A percentile compares a stretch with the other conserved stretches of the same genome.
These are phyloP conservation scores for Hybos culiciformis DNA, from an alignment of 2,888 invertebrate species.

Conservation along the genomic window DNA sequence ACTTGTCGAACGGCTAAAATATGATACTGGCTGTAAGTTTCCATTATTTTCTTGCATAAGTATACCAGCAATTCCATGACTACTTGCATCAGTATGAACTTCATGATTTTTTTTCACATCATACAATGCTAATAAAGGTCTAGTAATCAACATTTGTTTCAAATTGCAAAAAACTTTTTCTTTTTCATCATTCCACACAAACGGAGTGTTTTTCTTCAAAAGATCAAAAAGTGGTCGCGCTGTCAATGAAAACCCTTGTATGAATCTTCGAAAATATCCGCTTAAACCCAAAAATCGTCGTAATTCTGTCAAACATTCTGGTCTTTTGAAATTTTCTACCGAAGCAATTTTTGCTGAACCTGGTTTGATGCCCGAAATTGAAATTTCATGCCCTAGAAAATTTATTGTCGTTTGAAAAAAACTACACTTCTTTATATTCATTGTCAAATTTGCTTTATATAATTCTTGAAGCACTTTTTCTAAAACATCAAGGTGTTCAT, in stretches of 20 bases:
- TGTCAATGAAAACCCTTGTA: conserved; percentile 16
- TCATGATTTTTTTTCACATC: not conserved
- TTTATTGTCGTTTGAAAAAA: not conserved
- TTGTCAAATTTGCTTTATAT: not conserved
- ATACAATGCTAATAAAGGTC: not conserved
- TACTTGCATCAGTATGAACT: conserved; percentile 4
- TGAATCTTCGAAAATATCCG: conserved; percentile 23
- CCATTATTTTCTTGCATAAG: conserved; percentile 1
- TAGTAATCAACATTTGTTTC: not conserved
- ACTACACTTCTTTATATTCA: not conserved
- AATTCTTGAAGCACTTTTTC: not conserved
- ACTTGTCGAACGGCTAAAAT: conserved; percentile 5
- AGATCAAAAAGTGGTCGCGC: conserved; percentile 17
- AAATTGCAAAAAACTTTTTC: not conserved
- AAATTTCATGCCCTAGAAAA: conserved; percentile 4
- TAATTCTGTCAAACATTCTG: conserved; percentile 14
- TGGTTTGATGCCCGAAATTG: not conserved
- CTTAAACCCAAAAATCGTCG: conserved; percentile 20
- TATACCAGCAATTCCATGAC: conserved; percentile 2
- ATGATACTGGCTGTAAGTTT: not conserved
- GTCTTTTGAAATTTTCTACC: conserved; percentile 18
- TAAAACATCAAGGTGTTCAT: conserved; percentile 1
- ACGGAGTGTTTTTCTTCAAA: conserved; percentile 13
- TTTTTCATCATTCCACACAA: conserved; percentile 11
- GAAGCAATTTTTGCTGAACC: conserved; percentile 16